A percentile compares a stretch with the other conserved stretches of the same genome.
Conservation (phyloP, 2,113 vertebrate species). For the Seriola aureovittata region DNA sequence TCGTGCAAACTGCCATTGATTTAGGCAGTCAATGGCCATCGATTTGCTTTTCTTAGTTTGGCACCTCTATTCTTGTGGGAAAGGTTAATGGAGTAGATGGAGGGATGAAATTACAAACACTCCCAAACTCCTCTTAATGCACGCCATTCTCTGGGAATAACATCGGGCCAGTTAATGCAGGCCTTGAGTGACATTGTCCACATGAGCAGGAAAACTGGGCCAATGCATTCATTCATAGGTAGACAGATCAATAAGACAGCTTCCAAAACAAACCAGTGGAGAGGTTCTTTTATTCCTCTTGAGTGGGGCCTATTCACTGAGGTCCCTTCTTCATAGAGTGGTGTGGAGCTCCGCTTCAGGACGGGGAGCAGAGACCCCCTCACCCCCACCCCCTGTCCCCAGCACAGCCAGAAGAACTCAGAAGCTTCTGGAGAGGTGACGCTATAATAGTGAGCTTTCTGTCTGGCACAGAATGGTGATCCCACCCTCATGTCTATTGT, state of each 20-base stretch:
- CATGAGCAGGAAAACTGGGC: slow-evolving; percentile 70
- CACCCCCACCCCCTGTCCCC: slow-evolving; percentile 20
- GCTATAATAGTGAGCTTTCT: slow-evolving; percentile 72
- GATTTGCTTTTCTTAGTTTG: slow-evolving; percentile 56
- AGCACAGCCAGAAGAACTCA: slow-evolving; percentile 55
- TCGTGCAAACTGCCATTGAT: slow-evolving; percentile 53
- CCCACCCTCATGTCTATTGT: slow-evolving; percentile 67
- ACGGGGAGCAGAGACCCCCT: slow-evolving; percentile 38
- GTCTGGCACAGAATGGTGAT: slow-evolving; percentile 64
- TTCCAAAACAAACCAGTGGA: slow-evolving; percentile 85
- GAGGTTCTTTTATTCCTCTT: slow-evolving; percentile 78
- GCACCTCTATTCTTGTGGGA: slow-evolving; percentile 51
- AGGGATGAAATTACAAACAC: slow-evolving; percentile 56
- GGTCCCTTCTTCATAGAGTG: slow-evolving; percentile 63
- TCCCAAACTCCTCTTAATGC: slow-evolving; percentile 57
- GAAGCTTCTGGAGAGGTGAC: slow-evolving; percentile 66
- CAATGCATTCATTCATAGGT: slow-evolving; percentile 75
- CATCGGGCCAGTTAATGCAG: slow-evolving; percentile 71
- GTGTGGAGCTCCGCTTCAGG: slow-evolving; percentile 60
- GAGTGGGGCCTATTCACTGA: slow-evolving; percentile 77
- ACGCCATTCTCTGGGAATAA: slow-evolving; percentile 60
- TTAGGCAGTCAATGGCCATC: slow-evolving; percentile 44
- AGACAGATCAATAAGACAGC: slow-evolving; percentile 85
- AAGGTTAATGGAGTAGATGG: slow-evolving; percentile 48
- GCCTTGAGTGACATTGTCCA: slow-evolving; percentile 80